Conservation (phyloP, 2,113 vertebrate species). For the Sakesphorus luctuosus region DNA sequence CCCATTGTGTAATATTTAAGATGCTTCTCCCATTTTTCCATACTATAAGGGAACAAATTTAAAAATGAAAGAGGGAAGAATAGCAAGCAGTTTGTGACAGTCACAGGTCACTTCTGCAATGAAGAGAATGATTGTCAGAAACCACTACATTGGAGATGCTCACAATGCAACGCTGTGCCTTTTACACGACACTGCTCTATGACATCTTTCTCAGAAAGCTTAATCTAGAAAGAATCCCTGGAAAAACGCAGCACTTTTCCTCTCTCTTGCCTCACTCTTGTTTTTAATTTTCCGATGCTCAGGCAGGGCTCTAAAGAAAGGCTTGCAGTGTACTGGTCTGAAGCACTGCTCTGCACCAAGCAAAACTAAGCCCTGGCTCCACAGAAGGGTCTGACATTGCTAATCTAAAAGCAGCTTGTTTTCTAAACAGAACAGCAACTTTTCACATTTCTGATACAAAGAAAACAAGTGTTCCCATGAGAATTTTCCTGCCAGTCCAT, state of each 20-base stretch:
- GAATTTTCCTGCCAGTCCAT: neutral
- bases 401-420: neutral
- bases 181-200: neutral
- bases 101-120: neutral
- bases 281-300: neutral
- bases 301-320: neutral
- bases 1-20: neutral
- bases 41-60: neutral
- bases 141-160: neutral
- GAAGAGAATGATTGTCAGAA: neutral
- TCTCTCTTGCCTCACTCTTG: neutral
- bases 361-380: neutral
- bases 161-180: neutral
- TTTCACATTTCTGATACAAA: neutral
- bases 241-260: neutral
- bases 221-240: neutral
- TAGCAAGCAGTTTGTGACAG: neutral
- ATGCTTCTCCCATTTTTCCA: neutral
- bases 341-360: neutral
- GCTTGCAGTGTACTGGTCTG: neutral
- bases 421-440: neutral
- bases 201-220: neutral
- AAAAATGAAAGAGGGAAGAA: neutral
- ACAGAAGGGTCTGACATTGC: neutral
- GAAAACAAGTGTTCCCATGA: neutral